Base-by-base conservation (phyloP, 2,888 invertebrate genomes). In the Diplolepis rosae region DNA sequence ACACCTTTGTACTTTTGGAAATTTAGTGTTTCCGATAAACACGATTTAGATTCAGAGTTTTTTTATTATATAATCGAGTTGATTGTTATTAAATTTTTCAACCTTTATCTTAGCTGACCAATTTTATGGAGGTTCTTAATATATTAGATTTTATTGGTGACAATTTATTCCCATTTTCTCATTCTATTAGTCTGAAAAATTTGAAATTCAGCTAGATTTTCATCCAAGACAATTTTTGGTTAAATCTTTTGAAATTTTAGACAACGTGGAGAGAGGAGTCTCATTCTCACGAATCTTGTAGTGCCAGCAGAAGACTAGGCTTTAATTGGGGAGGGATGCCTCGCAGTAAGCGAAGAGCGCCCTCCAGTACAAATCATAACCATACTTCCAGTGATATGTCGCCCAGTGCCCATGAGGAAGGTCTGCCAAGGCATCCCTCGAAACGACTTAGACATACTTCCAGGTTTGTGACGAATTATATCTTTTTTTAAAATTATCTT, bases 291-390 rank as follows among this genome's bases (percentile, higher is more conserved):
- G 61, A 69, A 52, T 70, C 51, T 71, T 69, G 52, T 69, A 72
- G 52, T 48, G 71, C 71, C 68, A 71, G 72, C 42, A 78, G 77
- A 77, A 79, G 69, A 72, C 77, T 79, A 76, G 72, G 54, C 78
- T 71, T 77, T 81, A 83, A 80, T 78, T 79, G 77, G 77, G 84
- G 85, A 87, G 88, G 88, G 85, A 88, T 88, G 88, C 88, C 88
- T 87, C 88, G 88, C 83, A 85, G 87, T 78, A 88, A 88, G 84
- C 87, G 88, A 82, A 88, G 88, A 88, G 88, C 87, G 80, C 85
- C 88, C 84, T 85, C 88, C 80, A 87, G 83, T 82, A 87, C 88
- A 77, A 88, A 84, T n/a, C n/a, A n/a, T 72, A 77, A 86, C 76
- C 85, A 87, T 75, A 84, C 85, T 80, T 72, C 84, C n/a, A 79